These are phyloP conservation scores for Philonicus albiceps DNA, from an alignment of 2,888 invertebrate species.

Conservation along the genomic window DNA sequence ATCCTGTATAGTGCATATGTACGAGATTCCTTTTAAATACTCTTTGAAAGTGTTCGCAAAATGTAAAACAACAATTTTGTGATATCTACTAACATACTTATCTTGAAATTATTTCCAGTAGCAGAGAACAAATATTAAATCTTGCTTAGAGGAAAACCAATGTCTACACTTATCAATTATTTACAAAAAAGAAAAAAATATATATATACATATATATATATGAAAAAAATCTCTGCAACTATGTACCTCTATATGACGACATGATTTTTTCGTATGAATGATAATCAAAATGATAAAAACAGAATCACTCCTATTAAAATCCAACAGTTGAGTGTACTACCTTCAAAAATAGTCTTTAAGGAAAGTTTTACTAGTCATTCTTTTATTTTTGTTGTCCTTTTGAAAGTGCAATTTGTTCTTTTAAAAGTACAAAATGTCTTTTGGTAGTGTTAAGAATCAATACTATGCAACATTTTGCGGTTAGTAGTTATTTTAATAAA, in stretches of 20 bases:
- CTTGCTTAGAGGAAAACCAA: background rate
- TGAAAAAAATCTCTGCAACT: background rate
- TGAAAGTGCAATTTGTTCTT: background rate
- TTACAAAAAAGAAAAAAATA: background rate
- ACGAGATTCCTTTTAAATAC: background rate
- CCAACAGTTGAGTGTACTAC: background rate
- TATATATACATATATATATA: too few relatives aligned
- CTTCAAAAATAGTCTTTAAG: background rate
- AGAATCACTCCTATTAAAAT: background rate
- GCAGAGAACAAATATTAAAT: background rate
- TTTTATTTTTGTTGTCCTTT: background rate
- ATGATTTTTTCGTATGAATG: background rate
- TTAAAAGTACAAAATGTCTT: conserved; percentile 45
- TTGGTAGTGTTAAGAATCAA: conserved; percentile 54
- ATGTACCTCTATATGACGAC: background rate
- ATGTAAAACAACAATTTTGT: background rate
- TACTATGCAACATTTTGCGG: conserved; percentile 58
- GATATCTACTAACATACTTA: background rate
- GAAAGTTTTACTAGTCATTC: background rate
- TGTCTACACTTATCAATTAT: background rate
- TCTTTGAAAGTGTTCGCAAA: background rate
- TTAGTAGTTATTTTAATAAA: conserved; percentile 50
- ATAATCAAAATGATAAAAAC: background rate
- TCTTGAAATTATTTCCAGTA: background rate
- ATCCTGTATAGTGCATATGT: background rate